Conservation (phyloP, 2,113 vertebrate species). For the Vireo altiloquus region DNA sequence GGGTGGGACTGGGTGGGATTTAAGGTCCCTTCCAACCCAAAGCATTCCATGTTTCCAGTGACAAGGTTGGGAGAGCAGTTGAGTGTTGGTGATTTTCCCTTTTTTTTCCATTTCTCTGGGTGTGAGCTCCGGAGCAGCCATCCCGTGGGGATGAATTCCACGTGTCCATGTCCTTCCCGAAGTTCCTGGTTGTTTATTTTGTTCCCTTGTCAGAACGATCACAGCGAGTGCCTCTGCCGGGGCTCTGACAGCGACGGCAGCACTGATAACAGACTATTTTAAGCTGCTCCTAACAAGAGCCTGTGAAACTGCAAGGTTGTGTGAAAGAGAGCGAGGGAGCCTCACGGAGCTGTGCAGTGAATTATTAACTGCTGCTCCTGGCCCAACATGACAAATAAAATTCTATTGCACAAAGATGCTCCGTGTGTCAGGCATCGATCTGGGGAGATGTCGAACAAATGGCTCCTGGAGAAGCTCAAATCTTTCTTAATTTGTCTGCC, state of each 20-base stretch:
- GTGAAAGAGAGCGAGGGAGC: constrained; percentile 34
- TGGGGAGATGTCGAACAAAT: constrained; percentile 10
- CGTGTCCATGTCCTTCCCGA: neutral
- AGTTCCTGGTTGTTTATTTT: constrained; percentile 14
- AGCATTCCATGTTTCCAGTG: neutral
- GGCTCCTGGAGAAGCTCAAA: neutral
- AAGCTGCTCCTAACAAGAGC: constrained; percentile 10
- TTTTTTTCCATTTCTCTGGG: fast-evolving
- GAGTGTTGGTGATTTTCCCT: neutral
- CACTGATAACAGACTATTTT: constrained; percentile 49
- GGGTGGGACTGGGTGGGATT: neutral
- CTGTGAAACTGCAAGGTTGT: constrained; percentile 44
- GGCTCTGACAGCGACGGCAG: neutral
- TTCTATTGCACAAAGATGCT: neutral
- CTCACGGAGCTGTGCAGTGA: constrained; percentile 1
- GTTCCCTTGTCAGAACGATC: constrained; percentile 27
- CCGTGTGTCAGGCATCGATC: neutral
- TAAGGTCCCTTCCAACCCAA: neutral
- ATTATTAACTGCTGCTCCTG: constrained; percentile 23
- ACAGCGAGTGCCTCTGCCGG: constrained; percentile 7
- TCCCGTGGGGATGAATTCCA: neutral
- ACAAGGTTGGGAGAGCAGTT: neutral
- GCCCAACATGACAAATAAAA: constrained; percentile 54
- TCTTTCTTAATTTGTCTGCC: constrained; percentile 16
- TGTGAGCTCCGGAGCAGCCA: fast-evolving